Percentiles rank a stretch among this genome's conserved stretches.
phyloP scores from a whole-genome alignment of 2,113 vertebrate species.

The Axis porcinus region DNA sequence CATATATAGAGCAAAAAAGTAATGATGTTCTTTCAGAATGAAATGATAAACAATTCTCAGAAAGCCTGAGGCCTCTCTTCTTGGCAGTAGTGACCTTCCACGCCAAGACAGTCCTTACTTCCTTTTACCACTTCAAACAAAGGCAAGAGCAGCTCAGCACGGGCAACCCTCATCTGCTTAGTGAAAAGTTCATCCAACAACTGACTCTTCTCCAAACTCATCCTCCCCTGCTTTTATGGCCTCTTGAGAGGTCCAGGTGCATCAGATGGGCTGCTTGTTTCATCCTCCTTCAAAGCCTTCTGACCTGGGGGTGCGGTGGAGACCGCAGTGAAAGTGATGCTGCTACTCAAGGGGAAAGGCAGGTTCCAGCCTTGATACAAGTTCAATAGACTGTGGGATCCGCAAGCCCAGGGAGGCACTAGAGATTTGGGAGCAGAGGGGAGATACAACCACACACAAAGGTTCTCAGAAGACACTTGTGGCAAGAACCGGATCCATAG shows the following conservation, averaged over 20 bases:
- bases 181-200: background rate
- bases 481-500: background rate
- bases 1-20: background rate
- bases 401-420: background rate
- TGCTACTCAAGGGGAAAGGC: background rate
- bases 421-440: background rate
- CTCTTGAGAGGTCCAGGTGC: background rate
- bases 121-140: slow-evolving; percentile 2
- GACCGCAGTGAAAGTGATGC: background rate
- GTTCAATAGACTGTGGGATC: background rate
- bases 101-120: background rate
- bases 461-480: background rate
- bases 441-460: background rate
- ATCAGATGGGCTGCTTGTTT: background rate
- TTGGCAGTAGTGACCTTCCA: background rate
- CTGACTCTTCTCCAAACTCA: background rate
- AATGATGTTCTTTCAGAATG: background rate
- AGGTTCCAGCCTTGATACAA: background rate
- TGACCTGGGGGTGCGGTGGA: background rate
- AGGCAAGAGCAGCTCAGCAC: background rate
- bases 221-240: background rate
- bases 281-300: background rate
- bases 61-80: slow-evolving; percentile 25
- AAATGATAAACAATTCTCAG: slow-evolving; percentile 24
- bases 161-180: background rate